Conservation (phyloP, 2,888 invertebrate species). For the Lasioglossum oenotherae region DNA sequence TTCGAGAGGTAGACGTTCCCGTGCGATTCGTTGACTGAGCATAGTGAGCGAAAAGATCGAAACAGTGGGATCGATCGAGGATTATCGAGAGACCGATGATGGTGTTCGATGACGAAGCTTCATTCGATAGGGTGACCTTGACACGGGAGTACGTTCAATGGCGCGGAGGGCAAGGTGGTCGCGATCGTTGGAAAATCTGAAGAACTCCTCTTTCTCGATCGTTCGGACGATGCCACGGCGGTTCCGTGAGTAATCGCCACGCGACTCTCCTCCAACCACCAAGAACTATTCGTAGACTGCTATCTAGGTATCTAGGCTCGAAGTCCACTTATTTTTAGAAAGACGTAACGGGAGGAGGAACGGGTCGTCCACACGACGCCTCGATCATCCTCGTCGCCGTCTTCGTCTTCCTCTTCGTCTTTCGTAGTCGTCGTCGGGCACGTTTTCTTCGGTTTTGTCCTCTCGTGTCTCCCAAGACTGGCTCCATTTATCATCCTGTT, state of each 20-base stretch:
- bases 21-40: neutral
- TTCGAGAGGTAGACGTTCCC: neutral
- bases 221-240: constrained; percentile 25
- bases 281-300: constrained; percentile 82
- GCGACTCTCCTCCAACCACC: constrained; percentile 74
- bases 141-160: constrained; percentile 17
- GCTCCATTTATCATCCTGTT: neutral
- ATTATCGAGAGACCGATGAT: neutral
- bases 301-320: constrained; percentile 85
- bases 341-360: constrained; percentile 83
- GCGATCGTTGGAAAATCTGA: constrained; percentile 6
- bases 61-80: constrained; percentile 11
- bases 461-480: neutral
- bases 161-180: neutral
- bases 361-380: constrained; percentile 62
- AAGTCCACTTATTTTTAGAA: constrained; percentile 84
- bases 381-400: constrained; percentile 57
- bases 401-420: neutral
- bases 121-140: constrained; percentile 38
- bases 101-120: neutral
- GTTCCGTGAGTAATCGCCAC: constrained; percentile 72
- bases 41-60: neutral
- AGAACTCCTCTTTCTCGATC: constrained; percentile 3
- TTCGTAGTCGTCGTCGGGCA: constrained; percentile 9
- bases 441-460: constrained; percentile 23